Evolutionary conservation across 2,113 vertebrate genomes (phyloP).

Genomic region (Neotoma lepida): DNA sequence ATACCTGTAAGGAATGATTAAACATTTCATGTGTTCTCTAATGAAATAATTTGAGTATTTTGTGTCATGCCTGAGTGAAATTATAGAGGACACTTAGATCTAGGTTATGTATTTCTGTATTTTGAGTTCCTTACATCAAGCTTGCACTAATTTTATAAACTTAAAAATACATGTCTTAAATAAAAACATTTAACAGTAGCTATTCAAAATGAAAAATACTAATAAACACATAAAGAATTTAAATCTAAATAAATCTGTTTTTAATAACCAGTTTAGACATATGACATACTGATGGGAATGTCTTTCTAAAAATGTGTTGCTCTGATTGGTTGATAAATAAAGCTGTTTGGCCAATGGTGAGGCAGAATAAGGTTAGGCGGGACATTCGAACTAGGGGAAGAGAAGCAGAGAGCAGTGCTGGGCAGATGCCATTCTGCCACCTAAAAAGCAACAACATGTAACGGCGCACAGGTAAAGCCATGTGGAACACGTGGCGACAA

Average conservation of each 20-base stretch:
- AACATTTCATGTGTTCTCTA: slow-evolving; percentile 52
- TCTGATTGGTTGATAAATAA: too few species aligned
- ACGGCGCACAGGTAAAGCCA: too few species aligned
- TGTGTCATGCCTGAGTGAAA: not conserved
- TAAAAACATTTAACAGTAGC: not conserved
- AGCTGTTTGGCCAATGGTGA: too few species aligned
- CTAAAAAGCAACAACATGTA: too few species aligned
- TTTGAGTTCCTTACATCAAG: not conserved
- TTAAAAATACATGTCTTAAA: not conserved
- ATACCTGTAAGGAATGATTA: slow-evolving; percentile 42
- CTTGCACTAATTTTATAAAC: not conserved
- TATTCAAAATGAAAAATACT: not conserved
- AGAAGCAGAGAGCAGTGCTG: too few species aligned
- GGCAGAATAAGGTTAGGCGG: too few species aligned
- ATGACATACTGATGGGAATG: too few species aligned
- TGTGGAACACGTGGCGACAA: too few species aligned
- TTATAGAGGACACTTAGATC: not conserved
- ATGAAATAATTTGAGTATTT: not conserved
- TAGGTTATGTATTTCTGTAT: not conserved
- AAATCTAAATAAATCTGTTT: not conserved
- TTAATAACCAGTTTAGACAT: slow-evolving; percentile 35
- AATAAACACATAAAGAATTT: not conserved
- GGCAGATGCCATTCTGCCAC: too few species aligned
- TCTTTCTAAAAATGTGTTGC: too few species aligned
- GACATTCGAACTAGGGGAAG: too few species aligned